phyloP scores from a whole-genome alignment of 2,797 vertebrate genomes.

The Hirundo rustica region DNA sequence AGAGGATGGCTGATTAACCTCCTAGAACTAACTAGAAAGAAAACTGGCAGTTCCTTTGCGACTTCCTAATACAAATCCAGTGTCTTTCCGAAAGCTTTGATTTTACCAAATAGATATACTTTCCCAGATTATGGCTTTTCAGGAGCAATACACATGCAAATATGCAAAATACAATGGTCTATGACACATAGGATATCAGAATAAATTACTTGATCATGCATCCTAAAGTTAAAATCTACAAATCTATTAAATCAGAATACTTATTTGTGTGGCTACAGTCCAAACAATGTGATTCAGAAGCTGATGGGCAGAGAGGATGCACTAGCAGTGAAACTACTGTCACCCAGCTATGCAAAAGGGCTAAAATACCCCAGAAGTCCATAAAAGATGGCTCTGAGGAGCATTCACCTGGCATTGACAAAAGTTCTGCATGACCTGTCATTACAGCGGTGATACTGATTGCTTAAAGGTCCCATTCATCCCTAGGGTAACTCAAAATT shows the following conservation, averaged over 20 bases:
- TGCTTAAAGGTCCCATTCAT: not conserved
- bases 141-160: not conserved
- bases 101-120: not conserved
- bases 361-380: not conserved
- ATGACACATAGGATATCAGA: not conserved
- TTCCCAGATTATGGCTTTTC: not conserved
- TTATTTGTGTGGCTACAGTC: not conserved
- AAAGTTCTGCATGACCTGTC: not conserved
- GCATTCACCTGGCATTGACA: not conserved
- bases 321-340: not conserved
- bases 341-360: not conserved
- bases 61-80: not conserved
- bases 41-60: not conserved
- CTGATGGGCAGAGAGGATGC: not conserved
- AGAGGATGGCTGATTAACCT: not conserved
- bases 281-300: not conserved
- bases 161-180: not conserved
- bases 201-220: not conserved
- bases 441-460: not conserved
- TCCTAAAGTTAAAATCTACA: not conserved
- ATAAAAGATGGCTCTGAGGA: not conserved
- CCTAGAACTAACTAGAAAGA: not conserved
- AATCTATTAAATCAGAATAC: not conserved
- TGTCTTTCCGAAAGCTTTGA: not conserved
- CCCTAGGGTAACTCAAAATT: not conserved